Percentiles rank a stretch among this genome's conserved stretches.
Evolutionary conservation across 2,113 vertebrate genomes (phyloP).

Genomic region (Apteryx owenii): DNA sequence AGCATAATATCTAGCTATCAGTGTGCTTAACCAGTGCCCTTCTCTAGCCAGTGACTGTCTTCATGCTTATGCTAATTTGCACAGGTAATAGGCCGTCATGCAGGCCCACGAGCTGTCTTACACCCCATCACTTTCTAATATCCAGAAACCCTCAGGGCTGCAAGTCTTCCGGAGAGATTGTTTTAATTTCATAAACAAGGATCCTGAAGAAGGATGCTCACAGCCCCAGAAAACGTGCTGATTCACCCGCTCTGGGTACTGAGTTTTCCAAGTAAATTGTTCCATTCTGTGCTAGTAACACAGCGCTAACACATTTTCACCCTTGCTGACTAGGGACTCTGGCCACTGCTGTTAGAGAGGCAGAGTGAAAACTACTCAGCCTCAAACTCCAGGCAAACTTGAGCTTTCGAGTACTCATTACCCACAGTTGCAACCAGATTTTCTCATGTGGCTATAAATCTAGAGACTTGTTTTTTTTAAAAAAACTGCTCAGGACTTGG

Average conservation of each 20-base stretch:
- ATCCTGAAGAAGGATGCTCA: not conserved
- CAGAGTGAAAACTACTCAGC: not conserved
- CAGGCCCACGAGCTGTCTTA: not conserved
- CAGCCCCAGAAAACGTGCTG: not conserved
- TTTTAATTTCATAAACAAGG: not conserved
- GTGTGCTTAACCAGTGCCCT: not conserved
- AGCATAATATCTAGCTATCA: rapidly evolving
- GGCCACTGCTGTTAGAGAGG: not conserved
- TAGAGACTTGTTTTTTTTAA: not conserved
- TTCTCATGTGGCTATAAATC: not conserved
- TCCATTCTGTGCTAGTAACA: not conserved
- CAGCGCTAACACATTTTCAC: not conserved
- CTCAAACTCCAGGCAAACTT: not conserved
- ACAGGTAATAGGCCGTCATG: not conserved
- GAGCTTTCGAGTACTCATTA: not conserved
- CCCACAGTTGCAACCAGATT: not conserved
- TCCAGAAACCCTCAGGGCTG: no score
- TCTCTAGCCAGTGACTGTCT: not conserved
- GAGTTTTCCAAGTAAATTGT: not conserved
- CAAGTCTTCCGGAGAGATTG: no score
- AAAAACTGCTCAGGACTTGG: not conserved
- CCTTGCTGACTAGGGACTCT: not conserved
- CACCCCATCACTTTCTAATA: no score
- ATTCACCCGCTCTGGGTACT: not conserved
- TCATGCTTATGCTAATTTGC: not conserved